Evolutionary conservation across 1,140 invertebrate genomes (phyloP).

Genomic region (Pachypeltis micranthus): DNA sequence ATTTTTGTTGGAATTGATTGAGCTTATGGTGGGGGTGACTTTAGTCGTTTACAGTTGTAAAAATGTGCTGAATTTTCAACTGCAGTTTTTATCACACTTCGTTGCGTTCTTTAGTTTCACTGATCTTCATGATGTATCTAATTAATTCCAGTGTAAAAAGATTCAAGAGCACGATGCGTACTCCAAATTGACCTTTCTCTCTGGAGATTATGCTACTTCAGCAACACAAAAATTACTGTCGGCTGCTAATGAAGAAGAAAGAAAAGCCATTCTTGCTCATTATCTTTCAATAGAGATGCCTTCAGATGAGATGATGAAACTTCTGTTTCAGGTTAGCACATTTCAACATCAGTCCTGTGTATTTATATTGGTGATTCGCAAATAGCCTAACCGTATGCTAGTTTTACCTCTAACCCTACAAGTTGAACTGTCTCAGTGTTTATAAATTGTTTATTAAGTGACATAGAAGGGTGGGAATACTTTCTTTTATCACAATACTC

Average conservation of each 20-base stretch:
- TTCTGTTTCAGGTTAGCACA: no score
- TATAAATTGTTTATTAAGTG: no score
- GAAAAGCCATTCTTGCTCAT: background rate
- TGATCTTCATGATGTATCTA: background rate
- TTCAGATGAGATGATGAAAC: no score
- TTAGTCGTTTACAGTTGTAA: background rate
- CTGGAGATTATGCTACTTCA: background rate
- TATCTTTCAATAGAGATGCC: no score
- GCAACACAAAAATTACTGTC: background rate
- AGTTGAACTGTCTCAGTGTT: no score
- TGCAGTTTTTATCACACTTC: background rate
- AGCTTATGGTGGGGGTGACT: background rate
- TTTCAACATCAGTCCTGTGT: no score
- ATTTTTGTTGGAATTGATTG: background rate
- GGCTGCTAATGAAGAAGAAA: background rate
- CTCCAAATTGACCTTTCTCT: conserved; percentile 2
- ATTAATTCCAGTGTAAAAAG: conserved; percentile 6
- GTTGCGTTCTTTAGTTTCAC: background rate
- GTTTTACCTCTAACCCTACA: no score
- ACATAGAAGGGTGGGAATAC: no score
- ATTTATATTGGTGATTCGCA: no score
- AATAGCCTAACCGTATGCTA: no score
- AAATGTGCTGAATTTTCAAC: background rate
- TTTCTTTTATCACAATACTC: no score
- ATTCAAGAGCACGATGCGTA: conserved; percentile 4